Percentiles rank a stretch among this genome's conserved stretches.
Conservation (phyloP, 2,797 vertebrate genomes). For the Choloepus didactylus region DNA sequence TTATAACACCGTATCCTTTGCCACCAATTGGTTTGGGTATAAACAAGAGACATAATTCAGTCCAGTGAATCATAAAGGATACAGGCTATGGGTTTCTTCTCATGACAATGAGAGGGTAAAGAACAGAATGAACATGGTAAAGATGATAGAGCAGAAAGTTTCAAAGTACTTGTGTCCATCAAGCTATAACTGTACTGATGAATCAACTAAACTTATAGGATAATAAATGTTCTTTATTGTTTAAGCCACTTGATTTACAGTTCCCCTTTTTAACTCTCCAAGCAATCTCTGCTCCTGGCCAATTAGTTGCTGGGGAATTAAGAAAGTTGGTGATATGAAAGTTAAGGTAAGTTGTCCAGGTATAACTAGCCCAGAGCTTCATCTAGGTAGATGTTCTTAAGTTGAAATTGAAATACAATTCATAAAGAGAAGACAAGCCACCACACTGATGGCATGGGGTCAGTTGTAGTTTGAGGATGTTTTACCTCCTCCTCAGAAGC, state of each 20-base stretch:
- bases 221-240: not conserved
- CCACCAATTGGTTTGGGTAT: not conserved
- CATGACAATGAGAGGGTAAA: not conserved
- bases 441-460: not conserved
- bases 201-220: not conserved
- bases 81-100: not conserved
- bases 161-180: not conserved
- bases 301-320: not conserved
- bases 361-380: too few species aligned
- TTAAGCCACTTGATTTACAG: not conserved
- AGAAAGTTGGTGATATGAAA: not conserved
- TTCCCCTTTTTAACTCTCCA: not conserved
- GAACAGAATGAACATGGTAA: not conserved
- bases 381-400: not conserved
- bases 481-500: not conserved
- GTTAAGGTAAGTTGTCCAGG: too few species aligned
- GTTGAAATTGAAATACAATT: not conserved
- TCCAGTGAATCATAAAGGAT: not conserved
- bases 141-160: not conserved
- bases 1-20: not conserved
- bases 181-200: not conserved
- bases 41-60: conserved; percentile 8
- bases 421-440: not conserved
- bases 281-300: not conserved
- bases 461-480: not conserved